Evolutionary conservation across 2,113 vertebrate species (phyloP), one percentile per base, ranked within the genome.

Genomic region (Microcebus lehilahytsara): DNA sequence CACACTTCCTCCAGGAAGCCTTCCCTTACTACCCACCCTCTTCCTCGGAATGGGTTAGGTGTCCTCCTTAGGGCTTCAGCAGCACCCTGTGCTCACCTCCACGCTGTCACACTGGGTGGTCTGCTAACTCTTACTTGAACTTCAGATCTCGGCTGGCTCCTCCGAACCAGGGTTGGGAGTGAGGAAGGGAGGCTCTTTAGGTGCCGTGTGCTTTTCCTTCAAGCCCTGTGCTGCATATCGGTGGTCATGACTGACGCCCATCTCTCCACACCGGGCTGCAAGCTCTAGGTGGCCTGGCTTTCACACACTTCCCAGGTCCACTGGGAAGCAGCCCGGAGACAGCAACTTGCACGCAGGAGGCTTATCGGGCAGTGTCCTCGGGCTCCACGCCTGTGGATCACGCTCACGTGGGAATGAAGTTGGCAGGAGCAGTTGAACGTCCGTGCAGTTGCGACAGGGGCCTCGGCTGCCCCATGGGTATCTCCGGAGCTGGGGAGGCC

Each of bases 21-120:
- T 71, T 49, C 34, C 42, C 19, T 80, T 60, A 58, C n/a, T 81
- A 17, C 30, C 30, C 20, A 16, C 19, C 9, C 3, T 37, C 74
- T 9, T 75, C 9, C 34, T 62, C 64, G 40, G 83, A 53, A 79
- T 27, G 37, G 9, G 17, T 51, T 40, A 72, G 13, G 5, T 46
- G 14, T 22, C 22, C 37, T 75, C 40, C 49, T 60, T 3, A 2
- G 62, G 72, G 42, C 32, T 60, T 25, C 66, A 64, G 22, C 13
- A 27, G 25, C 27, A 30, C 5, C 2, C 42, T 4, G 17, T 53
- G 11, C 14, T 92, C 34, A 34, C 62, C 20, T 37, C 34, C n/a
- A 7, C 37, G 6, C 14, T 1, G 1, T 46, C 16, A 46, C 9
- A 56, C 17, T 8, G 7, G 67, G 9, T 14, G 19, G n/a, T 20